Percentiles rank a stretch among this genome's conserved stretches.
Conservation (phyloP, 1,140 invertebrate species). For the Bombus soroeensis region DNA sequence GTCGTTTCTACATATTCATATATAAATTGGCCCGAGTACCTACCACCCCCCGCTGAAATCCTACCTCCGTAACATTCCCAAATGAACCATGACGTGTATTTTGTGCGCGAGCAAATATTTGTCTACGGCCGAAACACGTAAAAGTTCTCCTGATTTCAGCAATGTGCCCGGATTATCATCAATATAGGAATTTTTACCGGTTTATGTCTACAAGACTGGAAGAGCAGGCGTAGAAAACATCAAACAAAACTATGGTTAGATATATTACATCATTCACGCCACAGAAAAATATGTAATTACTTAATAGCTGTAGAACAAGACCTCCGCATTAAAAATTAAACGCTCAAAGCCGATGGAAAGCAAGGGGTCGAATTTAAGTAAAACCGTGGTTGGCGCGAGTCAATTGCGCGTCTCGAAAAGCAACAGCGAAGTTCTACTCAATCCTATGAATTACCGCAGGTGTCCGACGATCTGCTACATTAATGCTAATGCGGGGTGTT, state of each 20-base stretch:
- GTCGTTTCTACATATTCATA: slow-evolving; percentile 51
- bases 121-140: not conserved
- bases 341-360: not conserved
- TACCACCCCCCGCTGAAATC: not conserved
- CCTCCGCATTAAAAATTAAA: not conserved
- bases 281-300: too few relatives aligned
- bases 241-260: too few relatives aligned
- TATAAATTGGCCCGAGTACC: slow-evolving; percentile 19
- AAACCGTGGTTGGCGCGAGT: not conserved
- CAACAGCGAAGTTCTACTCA: slow-evolving; percentile 40
- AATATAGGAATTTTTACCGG: too few relatives aligned
- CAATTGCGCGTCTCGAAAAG: not conserved
- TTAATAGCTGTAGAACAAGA: too few relatives aligned
- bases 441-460: slow-evolving; percentile 79
- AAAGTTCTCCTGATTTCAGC: not conserved
- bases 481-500: slow-evolving; percentile 80
- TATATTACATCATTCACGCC: too few relatives aligned
- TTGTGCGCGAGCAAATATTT: slow-evolving; percentile 15
- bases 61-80: not conserved
- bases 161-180: not conserved
- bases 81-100: slow-evolving; percentile 9
- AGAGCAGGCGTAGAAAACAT: too few relatives aligned
- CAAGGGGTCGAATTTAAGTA: not conserved
- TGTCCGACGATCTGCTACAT: slow-evolving; percentile 77
- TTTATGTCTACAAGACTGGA: too few relatives aligned